phyloP scores from a whole-genome alignment of 2,797 vertebrate genomes.

The Rhadinocentrus ornatus region DNA sequence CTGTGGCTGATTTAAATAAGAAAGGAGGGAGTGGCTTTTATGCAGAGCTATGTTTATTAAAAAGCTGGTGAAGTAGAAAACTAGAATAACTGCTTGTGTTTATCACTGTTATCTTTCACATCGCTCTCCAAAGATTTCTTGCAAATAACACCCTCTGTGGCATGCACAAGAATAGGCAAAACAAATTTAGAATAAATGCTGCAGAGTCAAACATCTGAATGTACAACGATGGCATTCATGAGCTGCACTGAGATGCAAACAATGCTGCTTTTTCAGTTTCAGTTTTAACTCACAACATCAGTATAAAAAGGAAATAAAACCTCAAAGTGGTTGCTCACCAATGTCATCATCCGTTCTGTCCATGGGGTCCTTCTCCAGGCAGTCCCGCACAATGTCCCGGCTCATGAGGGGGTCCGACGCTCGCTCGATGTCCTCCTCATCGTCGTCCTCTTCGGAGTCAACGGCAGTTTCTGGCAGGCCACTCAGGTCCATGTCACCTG shows the following conservation, averaged over 20 bases:
- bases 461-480: slow-evolving; percentile 98
- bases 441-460: slow-evolving; percentile 98
- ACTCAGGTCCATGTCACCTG: slow-evolving; percentile 98
- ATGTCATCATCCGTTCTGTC: slow-evolving; percentile 98
- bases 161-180: background rate
- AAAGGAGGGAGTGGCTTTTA: slow-evolving; percentile 30
- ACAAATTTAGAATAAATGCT: slow-evolving; percentile 2
- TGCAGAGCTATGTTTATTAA: slow-evolving; percentile 2
- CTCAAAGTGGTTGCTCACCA: slow-evolving; percentile 81
- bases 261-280: background rate
- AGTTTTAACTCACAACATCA: background rate
- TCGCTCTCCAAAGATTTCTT: background rate
- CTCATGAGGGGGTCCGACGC: slow-evolving; percentile 98
- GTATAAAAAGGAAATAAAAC: background rate
- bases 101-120: slow-evolving; percentile 11
- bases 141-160: slow-evolving; percentile 1
- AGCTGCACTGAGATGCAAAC: background rate
- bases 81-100: slow-evolving; percentile 3
- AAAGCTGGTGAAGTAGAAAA: slow-evolving; percentile 14
- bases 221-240: background rate
- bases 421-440: slow-evolving; percentile 98
- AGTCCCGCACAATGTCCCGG: slow-evolving; percentile 96
- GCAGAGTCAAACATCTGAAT: background rate
- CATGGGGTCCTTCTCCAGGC: slow-evolving; percentile 98
- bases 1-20: slow-evolving; percentile 41